Conservation (phyloP, 2,113 vertebrate genomes). For the Setophaga coronata region DNA sequence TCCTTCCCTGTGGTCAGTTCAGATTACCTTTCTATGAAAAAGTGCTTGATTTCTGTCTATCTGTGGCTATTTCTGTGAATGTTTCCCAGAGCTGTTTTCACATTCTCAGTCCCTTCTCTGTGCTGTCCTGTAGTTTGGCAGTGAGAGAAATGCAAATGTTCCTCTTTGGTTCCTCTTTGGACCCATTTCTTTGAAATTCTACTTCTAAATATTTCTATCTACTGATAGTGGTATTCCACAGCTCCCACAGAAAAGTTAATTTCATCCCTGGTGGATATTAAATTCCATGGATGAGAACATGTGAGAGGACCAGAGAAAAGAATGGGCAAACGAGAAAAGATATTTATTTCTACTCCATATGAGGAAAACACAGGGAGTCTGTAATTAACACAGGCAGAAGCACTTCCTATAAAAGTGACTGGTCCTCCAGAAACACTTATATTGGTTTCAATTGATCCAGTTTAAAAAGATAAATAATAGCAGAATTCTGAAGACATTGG, state of each 20-base stretch:
- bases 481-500: not conserved
- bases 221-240: not conserved
- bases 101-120: not conserved
- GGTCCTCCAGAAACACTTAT: not conserved
- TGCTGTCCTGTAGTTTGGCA: not conserved
- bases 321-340: not conserved
- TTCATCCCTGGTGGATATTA: not conserved
- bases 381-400: not conserved
- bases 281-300: not conserved
- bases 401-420: not conserved
- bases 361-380: not conserved
- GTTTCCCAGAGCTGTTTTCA: not conserved
- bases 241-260: not conserved
- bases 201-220: not conserved
- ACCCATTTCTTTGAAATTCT: not conserved
- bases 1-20: not conserved
- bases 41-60: not conserved
- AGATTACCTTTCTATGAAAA: not conserved
- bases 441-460: not conserved
- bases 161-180: not conserved
- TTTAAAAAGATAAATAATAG: not conserved
- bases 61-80: not conserved
- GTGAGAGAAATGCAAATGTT: not conserved
- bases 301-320: not conserved
- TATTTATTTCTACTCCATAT: not conserved